Base-by-base conservation (phyloP, 2,888 invertebrate species). In the Trichacis sp. region DNA sequence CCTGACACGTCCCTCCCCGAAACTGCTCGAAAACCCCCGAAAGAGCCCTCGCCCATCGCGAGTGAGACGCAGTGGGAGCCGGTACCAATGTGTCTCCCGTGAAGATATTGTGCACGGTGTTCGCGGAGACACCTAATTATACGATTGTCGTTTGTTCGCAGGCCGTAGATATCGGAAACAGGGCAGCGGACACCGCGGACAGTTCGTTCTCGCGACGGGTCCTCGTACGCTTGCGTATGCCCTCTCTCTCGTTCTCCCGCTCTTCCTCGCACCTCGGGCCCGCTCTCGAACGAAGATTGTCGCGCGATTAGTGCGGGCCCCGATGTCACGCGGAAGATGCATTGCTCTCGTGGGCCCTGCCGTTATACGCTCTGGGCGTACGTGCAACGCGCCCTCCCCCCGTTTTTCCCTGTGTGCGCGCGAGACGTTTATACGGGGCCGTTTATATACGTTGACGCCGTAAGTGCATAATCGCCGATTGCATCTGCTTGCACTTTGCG, bases 401-500 rank as follows among this genome's bases (percentile, higher is more conserved):
- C 38, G 42, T 24, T 24, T 24, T 24, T 24, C 8, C 8, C 45
- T 42, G 17, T 20, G 19, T 20, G 49, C 49, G 29, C 51, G 56
- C 47, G 66, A 63, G 56, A 61, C 61, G 63, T 69, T 74, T 76
- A 74, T 74, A 77, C 71, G 74, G 73, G 70, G 64, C 70, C 72
- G 74, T 76, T 75, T 78, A 80, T 78, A 80, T 72, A 76, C 77
- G 75, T 78, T 82, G 83, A 83, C 81, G 78, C 81, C 78, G 82
- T 83, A 81, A 84, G 81, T 83, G 83, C 81, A 79, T 82, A 82
- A 84, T 83, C 83, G 82, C 72, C 77, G 80, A 84, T 83, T 81
- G 81, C 82, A 83, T 83, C 82, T 83, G 75, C 78, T 80, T 82
- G 81, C 82, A 82, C 81, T 81, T 82, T 81, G 80, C 78, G 81